These are phyloP conservation scores for Octomys mimax DNA, from an alignment of 2,797 vertebrate genomes.

Conservation along the genomic window DNA sequence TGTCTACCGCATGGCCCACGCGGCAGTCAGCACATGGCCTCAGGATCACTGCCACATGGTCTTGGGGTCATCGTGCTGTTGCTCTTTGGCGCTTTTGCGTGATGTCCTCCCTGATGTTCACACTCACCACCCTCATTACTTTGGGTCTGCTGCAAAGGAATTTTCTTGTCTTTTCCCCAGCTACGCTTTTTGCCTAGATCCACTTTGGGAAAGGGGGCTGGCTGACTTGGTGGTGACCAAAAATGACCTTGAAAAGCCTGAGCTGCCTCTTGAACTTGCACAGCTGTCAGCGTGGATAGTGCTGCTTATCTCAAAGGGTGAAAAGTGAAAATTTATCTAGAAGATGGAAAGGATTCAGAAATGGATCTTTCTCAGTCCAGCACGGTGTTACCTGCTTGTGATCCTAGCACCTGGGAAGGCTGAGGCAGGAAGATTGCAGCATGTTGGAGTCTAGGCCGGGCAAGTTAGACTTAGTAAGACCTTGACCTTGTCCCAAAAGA, in stretches of 20 bases:
- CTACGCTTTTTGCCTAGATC: neutral
- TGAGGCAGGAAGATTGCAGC: neutral
- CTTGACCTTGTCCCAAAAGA: neutral
- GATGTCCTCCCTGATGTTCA: neutral
- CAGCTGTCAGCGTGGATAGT: neutral
- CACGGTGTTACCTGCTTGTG: neutral
- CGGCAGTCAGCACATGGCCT: neutral
- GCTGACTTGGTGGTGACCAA: neutral
- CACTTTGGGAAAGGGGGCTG: neutral
- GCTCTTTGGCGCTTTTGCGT: neutral
- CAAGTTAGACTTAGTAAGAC: neutral
- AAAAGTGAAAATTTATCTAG: neutral
- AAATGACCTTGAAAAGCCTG: neutral
- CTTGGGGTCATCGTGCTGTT: constrained; percentile 32
- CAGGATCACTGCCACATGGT: constrained; percentile 14
- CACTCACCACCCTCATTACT: neutral
- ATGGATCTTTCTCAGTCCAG: neutral
- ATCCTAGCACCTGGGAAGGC: neutral
- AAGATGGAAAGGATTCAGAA: neutral
- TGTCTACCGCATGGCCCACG: neutral
- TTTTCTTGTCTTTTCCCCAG: neutral
- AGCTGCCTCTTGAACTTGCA: neutral
- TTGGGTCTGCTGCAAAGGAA: neutral
- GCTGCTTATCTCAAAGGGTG: neutral
- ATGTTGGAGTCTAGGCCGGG: neutral